These are phyloP conservation scores for Euproctis similis DNA, from an alignment of 2,888 invertebrate species.

Conservation along the genomic window DNA sequence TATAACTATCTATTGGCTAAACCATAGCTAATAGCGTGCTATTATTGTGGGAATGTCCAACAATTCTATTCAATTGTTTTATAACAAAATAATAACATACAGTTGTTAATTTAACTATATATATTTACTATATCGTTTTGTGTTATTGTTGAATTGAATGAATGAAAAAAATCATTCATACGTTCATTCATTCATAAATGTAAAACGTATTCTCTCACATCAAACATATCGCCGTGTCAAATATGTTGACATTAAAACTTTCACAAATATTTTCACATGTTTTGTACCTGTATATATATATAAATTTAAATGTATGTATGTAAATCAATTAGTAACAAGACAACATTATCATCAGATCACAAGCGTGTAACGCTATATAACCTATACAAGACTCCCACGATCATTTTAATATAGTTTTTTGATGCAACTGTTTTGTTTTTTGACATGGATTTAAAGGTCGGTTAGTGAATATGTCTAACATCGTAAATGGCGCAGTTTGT, in stretches of 20 bases:
- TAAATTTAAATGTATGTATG: too few species aligned
- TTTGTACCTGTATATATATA: too few species aligned
- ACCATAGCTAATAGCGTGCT: constrained; percentile 30
- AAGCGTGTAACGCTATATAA: constrained; percentile 17
- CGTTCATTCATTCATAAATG: constrained; percentile 27
- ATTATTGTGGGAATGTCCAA: constrained; percentile 30
- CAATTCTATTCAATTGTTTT: constrained; percentile 23
- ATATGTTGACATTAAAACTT: constrained; percentile 17
- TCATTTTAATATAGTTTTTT: constrained; percentile 12
- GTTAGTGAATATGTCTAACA: too few species aligned
- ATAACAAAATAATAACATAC: constrained; percentile 16
- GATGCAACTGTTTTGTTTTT: constrained; percentile 16
- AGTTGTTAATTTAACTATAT: constrained; percentile 26
- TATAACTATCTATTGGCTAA: constrained; percentile 33
- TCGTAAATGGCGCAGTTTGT: too few species aligned
- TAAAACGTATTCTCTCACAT: constrained; percentile 21
- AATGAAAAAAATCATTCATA: constrained; percentile 21
- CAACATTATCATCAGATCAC: constrained; percentile 17
- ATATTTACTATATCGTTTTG: constrained; percentile 23
- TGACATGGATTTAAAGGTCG: too few species aligned
- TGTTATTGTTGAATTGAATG: too few species aligned
- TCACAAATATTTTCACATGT: constrained; percentile 26
- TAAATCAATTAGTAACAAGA: constrained; percentile 26
- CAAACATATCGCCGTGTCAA: constrained; percentile 19
- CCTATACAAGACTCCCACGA: constrained; percentile 15